Evolutionary conservation across 2,888 invertebrate species (phyloP).

Genomic region (Callyntrura guangdongensis): DNA sequence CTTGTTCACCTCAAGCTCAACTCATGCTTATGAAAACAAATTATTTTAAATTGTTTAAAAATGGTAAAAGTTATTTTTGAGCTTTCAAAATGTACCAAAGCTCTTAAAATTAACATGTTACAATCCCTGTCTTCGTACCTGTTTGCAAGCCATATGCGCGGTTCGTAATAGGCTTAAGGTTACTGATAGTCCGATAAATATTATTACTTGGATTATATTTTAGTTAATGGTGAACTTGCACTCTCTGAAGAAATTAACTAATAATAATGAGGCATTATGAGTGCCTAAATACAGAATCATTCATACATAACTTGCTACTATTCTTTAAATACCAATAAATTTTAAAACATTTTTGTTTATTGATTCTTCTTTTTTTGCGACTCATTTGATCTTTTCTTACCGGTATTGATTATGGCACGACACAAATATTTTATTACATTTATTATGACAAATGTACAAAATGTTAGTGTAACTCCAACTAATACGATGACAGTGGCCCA

Average conservation of each 20-base stretch:
- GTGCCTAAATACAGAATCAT: background rate
- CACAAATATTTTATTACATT: conserved; percentile 13
- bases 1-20: background rate
- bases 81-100: background rate
- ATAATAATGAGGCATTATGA: background rate
- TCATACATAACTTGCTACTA: background rate
- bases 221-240: background rate
- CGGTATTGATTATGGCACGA: background rate
- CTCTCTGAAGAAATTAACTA: background rate
- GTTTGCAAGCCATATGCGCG: background rate
- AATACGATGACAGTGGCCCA: conserved; percentile 25
- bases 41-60: conserved; percentile 1
- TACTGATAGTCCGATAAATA: background rate
- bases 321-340: background rate
- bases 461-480: background rate
- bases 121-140: conserved; percentile 45
- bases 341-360: conserved; percentile 33
- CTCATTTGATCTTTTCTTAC: background rate
- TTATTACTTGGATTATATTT: background rate
- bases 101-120: background rate
- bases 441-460: background rate
- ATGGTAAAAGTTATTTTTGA: background rate
- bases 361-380: conserved; percentile 33
- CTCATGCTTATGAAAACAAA: background rate
- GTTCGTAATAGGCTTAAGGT: background rate